Evolutionary conservation across 2,113 vertebrate genomes (phyloP).

Genomic region (Cyanoliseus patagonus): DNA sequence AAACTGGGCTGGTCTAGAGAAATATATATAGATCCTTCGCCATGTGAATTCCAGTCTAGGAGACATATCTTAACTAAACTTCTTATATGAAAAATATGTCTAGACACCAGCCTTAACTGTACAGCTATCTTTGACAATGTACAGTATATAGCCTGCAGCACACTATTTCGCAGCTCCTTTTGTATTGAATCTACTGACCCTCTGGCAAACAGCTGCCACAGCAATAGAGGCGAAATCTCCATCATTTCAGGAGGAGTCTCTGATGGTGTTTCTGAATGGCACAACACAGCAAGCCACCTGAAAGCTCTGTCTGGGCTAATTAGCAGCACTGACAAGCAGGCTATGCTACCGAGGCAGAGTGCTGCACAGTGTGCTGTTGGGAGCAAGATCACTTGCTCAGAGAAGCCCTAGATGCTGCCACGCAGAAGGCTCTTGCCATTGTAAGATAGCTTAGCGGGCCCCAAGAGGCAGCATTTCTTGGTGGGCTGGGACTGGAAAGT

Average conservation of each 20-base stretch:
- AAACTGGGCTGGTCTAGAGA: background rate
- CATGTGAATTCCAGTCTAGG: background rate
- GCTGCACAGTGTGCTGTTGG: background rate
- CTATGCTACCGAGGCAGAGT: background rate
- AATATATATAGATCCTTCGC: background rate
- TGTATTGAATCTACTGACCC: background rate
- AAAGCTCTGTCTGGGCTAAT: conserved; percentile 8
- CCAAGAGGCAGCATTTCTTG: background rate
- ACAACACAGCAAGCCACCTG: background rate
- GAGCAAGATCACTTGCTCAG: background rate
- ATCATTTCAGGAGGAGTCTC: background rate
- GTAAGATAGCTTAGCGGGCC: background rate
- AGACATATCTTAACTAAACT: background rate
- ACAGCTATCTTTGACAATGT: background rate
- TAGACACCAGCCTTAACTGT: conserved; percentile 2
- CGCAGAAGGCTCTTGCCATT: background rate
- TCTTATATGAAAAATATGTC: conserved; percentile 14
- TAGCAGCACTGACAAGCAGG: background rate
- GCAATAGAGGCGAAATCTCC: background rate
- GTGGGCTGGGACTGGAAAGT: background rate
- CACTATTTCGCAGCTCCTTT: background rate
- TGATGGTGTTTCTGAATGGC: background rate
- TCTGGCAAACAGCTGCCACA: conserved; percentile 35
- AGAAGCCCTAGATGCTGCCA: background rate
- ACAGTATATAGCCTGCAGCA: conserved; percentile 16